These are phyloP conservation scores for Galeopsomyia nigrocyanea DNA, from an alignment of 2,888 invertebrate genomes.

Conservation along the genomic window DNA sequence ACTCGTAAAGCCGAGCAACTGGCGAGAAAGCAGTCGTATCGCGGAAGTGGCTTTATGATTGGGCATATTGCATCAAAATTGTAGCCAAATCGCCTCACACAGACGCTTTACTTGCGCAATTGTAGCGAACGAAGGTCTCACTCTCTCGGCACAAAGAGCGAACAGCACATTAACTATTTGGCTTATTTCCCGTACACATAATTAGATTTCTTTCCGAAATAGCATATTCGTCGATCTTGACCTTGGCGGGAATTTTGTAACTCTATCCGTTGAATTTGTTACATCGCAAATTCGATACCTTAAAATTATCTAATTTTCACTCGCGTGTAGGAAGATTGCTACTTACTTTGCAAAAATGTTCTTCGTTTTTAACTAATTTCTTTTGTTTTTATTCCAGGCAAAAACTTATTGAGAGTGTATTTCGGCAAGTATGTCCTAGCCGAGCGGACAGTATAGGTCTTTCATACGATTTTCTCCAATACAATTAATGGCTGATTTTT, in stretches of 20 bases:
- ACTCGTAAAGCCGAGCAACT: conserved; percentile 16
- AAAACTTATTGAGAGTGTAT: conserved; percentile 83
- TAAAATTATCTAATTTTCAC: background rate
- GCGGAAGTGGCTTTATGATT: conserved; percentile 36
- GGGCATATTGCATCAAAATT: conserved; percentile 22
- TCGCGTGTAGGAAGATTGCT: too few species aligned
- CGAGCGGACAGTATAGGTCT: conserved; percentile 79
- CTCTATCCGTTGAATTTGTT: conserved; percentile 2
- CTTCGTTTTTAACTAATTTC: background rate
- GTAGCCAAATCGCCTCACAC: conserved; percentile 32
- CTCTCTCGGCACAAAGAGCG: conserved; percentile 52
- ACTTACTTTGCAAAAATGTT: background rate
- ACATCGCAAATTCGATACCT: background rate
- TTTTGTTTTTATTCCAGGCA: conserved; percentile 73
- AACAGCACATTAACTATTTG: conserved; percentile 60
- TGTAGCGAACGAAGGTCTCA: conserved; percentile 53
- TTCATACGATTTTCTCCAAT: conserved; percentile 61
- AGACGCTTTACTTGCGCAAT: conserved; percentile 48
- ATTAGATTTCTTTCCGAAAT: conserved; percentile 59
- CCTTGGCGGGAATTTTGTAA: conserved; percentile 51
- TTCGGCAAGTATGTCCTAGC: conserved; percentile 84
- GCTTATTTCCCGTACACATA: conserved; percentile 62
- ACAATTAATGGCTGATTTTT: conserved; percentile 62
- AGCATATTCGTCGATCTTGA: conserved; percentile 56
- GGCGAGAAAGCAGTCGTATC: conserved; percentile 24